Base-by-base conservation (phyloP, 2,113 vertebrate genomes). In the Aphyosemion australe region DNA sequence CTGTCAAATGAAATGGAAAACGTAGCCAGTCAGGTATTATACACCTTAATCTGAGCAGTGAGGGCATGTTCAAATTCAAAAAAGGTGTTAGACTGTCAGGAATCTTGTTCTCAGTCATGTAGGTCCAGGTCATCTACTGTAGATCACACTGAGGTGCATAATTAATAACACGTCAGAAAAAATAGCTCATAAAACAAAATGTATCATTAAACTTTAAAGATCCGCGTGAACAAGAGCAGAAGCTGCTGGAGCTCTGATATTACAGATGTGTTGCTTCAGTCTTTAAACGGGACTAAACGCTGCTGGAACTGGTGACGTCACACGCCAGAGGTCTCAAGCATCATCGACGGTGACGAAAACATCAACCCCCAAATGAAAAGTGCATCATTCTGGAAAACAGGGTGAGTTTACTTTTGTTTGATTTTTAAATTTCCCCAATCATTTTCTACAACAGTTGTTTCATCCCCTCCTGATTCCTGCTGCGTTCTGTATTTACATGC, bases 121-220 rank as follows among this genome's bases (percentile, higher is more conserved):
- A 41, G 19, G 52, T 6, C 31, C 31, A 6, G 3, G 55, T 26
- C 19, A 32, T 42, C 26, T 12, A 26, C 26, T 26, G 26, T 26
- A 26, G 34, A 71, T 39, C 16, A n/a, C 18, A 8, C 15, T 31
- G n/a, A 8, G 55, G 46, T 74, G 37, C 59, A 74, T 39, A 53
- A 62, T 68, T 55, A 62, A 62, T 65, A 37, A 31, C 10, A 42
- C 32, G 51, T 71, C 69, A 65, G 0, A 49, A 32, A 74, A 48
- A 16, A 54, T 42, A 45, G 20, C 13, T 18, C 16, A 39, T 49
- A 66, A 69, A 68, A 55, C 47, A 63, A 73, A 65, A 39, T 58
- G 61, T 48, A 53, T 67, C 59, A 69, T 75, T 71, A 68, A 69
- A 68, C 18, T 76, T 80, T 80, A 72, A 84, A 78, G 39, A 20